Base-by-base conservation (phyloP, 2,888 invertebrate species). In the Chloromyia formosa region DNA sequence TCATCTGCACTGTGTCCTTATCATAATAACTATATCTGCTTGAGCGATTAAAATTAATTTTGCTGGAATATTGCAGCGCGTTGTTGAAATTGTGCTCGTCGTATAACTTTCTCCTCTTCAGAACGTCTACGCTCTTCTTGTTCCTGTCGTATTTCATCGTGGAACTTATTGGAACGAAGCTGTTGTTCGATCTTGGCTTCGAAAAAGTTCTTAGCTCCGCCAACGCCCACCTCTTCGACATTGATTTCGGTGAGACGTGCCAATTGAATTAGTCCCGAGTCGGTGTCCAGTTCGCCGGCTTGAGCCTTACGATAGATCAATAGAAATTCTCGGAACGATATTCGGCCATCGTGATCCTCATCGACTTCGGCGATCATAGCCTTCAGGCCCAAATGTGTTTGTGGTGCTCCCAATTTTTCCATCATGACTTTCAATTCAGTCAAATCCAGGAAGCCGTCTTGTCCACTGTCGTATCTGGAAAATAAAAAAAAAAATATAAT, bases 181-280 rank as follows among this genome's bases (percentile, higher is more conserved):
- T 95, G 89, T 82, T 95, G 93, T 81, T 94, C 94, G 80, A 97
- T 97, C 91, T 97, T 97, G 0, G 96, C 95, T 87, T 97, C 96
- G 82, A 97, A 97, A 87, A 97, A 97, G 82, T 93, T 92, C 84
- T 97, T 97, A 45, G 97, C 97, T 14, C 96, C 97, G 78, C 92
- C 93, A 0, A 97, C 97, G 0, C 97, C 97, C 20, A 96, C 96
- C 87, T 95, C 93, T 78, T 96, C 95, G 0, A 97, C 97, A 82
- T 96, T 93, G 75, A 97, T 93, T 86, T 97, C 97, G 5, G 95
- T 94, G 40, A 97, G 87, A 78, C 92, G 89, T 9, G 96, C 97
- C 80, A 97, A 86, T 77, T 95, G 93, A 77, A 91, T 92, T 73
- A 98, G 87, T 0, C 96, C 97, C 14, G 95, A 95, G 82, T 95